A percentile compares a stretch with the other conserved stretches of the same genome.
Evolutionary conservation across 2,113 vertebrate species (phyloP).

Genomic region (Acrocephalus arundinaceus): DNA sequence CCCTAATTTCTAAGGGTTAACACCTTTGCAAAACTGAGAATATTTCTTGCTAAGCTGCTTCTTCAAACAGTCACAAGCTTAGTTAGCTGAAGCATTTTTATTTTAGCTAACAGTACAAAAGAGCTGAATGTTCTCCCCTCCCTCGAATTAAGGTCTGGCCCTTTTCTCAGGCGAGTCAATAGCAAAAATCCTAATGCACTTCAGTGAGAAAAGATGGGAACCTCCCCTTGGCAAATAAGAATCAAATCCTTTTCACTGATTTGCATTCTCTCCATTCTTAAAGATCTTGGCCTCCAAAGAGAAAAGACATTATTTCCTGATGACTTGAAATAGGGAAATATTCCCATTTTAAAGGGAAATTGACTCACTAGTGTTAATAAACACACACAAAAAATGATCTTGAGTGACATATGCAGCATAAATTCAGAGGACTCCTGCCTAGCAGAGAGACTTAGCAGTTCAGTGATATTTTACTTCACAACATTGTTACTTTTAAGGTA

Average conservation of each 20-base stretch:
- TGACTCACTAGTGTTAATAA: slow-evolving; percentile 5
- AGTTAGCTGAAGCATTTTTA: background rate
- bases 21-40: background rate
- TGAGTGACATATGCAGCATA: background rate
- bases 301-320: background rate
- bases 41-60: background rate
- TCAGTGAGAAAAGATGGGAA: background rate
- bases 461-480: background rate
- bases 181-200: background rate
- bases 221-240: background rate
- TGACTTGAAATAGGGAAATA: background rate
- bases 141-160: background rate
- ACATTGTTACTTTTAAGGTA: background rate
- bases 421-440: background rate
- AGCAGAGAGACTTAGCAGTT: background rate
- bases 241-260: background rate
- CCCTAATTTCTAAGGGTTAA: background rate
- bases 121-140: background rate
- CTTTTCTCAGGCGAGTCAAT: background rate
- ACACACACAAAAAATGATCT: background rate
- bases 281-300: slow-evolving; percentile 30
- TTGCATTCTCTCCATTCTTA: background rate
- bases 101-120: background rate
- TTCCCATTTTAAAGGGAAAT: background rate
- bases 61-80: background rate